Evolutionary conservation across 2,888 invertebrate genomes (phyloP).

Genomic region (Sylvicola fuscatus): DNA sequence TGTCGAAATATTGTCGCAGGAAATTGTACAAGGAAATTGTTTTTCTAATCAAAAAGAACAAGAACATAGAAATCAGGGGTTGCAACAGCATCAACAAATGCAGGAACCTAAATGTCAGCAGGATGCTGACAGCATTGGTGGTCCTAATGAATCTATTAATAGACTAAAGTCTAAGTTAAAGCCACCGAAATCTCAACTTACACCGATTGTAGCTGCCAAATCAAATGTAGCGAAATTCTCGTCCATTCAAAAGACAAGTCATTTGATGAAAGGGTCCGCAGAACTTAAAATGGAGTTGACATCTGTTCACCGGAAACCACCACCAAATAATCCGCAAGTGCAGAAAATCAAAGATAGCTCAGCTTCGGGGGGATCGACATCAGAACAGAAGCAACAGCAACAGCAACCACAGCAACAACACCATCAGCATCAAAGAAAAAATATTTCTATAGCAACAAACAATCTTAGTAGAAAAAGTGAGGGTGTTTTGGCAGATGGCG

Average conservation of each 20-base stretch:
- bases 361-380: neutral
- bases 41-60: conserved; percentile 7
- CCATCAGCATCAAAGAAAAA: neutral
- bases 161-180: too few relatives aligned
- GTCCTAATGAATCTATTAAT: too few relatives aligned
- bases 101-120: too few relatives aligned
- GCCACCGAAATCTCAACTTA: too few relatives aligned
- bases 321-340: conserved; percentile 1
- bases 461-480: conserved; percentile 1
- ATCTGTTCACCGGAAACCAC: neutral
- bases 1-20: conserved; percentile 8
- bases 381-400: neutral
- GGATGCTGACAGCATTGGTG: too few relatives aligned
- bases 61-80: conserved; percentile 1
- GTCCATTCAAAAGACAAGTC: too few relatives aligned
- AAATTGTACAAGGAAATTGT: conserved; percentile 10
- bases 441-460: neutral
- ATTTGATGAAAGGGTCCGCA: too few relatives aligned
- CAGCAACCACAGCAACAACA: conserved; percentile 1
- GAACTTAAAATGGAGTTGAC: too few relatives aligned
- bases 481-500: too few relatives aligned
- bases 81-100: too few relatives aligned
- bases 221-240: too few relatives aligned
- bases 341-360: conserved; percentile 6
- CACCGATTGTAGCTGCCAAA: too few relatives aligned